A percentile compares a stretch with the other conserved stretches of the same genome.
These are phyloP conservation scores for Neoarius graeffei DNA, from an alignment of 2,113 vertebrate species.

Conservation along the genomic window DNA sequence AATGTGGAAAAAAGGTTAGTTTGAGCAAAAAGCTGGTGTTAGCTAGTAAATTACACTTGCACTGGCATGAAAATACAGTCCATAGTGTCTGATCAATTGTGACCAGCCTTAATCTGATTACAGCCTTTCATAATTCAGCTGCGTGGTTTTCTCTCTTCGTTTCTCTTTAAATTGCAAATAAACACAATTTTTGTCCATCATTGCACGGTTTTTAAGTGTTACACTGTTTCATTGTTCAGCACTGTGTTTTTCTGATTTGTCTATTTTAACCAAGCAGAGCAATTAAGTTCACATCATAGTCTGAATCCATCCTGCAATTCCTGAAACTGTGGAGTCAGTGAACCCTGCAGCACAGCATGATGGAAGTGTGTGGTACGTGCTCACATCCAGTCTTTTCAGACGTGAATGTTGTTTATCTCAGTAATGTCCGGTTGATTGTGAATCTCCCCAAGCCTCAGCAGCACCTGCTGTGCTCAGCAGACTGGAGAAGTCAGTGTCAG, in stretches of 20 bases:
- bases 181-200: not conserved
- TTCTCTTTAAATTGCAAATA: not conserved
- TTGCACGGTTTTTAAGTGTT: not conserved
- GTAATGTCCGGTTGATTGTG: constrained; percentile 83
- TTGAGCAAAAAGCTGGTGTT: not conserved
- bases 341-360: constrained; percentile 75
- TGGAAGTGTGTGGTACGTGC: constrained; percentile 75
- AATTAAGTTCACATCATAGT: constrained; percentile 69
- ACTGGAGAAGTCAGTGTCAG: constrained; percentile 71
- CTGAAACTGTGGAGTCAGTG: constrained; percentile 73
- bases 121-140: not conserved
- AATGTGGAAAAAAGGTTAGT: not conserved
- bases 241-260: constrained; percentile 18
- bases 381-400: constrained; percentile 71
- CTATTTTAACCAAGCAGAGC: constrained; percentile 49
- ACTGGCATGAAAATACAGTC: not conserved
- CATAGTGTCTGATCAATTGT: not conserved
- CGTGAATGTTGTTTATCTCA: constrained; percentile 78
- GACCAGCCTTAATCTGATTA: not conserved
- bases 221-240: not conserved
- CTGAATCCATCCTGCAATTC: constrained; percentile 69
- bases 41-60: not conserved
- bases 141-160: not conserved
- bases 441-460: constrained; percentile 75
- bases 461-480: constrained; percentile 77